These are phyloP conservation scores for Lucinisca nassula DNA, from an alignment of 2,888 invertebrate species.

Conservation along the genomic window DNA sequence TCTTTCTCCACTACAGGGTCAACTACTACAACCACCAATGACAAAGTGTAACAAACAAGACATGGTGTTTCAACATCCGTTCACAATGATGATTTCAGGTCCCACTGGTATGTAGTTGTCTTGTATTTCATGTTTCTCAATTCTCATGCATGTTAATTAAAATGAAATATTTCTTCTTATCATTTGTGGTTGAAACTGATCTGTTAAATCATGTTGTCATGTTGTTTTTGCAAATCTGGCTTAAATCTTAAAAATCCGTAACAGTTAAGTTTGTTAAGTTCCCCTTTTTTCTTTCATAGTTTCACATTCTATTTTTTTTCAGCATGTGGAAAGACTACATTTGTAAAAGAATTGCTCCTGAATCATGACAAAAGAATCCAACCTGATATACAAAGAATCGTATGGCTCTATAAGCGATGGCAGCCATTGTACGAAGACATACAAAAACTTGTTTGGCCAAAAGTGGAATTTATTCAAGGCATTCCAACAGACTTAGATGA, in stretches of 20 bases:
- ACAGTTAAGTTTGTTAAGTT: background rate
- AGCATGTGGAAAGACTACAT: conserved; percentile 31
- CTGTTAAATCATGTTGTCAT: background rate
- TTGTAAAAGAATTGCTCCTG: conserved; percentile 29
- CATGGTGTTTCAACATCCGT: conserved; percentile 29
- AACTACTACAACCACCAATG: background rate
- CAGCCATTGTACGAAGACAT: conserved; percentile 49
- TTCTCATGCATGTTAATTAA: background rate
- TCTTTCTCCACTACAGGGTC: background rate
- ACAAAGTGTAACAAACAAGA: background rate
- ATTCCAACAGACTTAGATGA: conserved; percentile 55
- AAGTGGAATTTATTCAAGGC: conserved; percentile 58
- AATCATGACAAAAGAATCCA: conserved; percentile 17
- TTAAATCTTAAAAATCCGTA: background rate
- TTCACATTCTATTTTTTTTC: background rate
- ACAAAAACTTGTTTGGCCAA: conserved; percentile 20
- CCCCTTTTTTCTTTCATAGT: background rate
- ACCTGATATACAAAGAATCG: conserved; percentile 49
- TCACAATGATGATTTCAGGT: no score
- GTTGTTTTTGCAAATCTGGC: no score
- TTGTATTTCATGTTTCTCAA: background rate
- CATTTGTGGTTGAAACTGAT: background rate
- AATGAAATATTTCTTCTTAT: background rate
- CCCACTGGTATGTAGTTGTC: background rate
- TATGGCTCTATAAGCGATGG: conserved; percentile 26